Conservation (phyloP, 2,888 invertebrate genomes). For the Meliscaeva auricollis region DNA sequence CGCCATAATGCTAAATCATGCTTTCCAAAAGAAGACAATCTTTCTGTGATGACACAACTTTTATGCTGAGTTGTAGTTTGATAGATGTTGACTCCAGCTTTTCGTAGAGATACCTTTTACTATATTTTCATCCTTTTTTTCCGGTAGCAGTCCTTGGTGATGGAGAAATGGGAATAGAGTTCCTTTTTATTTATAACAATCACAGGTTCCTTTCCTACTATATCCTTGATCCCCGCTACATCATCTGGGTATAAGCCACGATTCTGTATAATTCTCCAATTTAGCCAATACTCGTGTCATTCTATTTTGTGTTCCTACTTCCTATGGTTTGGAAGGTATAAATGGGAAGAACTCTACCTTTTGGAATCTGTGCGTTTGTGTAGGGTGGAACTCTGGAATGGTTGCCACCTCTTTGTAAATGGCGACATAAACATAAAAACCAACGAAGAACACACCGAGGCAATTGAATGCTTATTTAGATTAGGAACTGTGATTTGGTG, state of each 20-base stretch:
- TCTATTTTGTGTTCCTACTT: constrained; percentile 38
- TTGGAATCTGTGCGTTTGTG: constrained; percentile 30
- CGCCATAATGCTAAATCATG: constrained; percentile 71
- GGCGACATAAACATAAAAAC: constrained; percentile 75
- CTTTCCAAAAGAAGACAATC: constrained; percentile 38
- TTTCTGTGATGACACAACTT: constrained; percentile 71
- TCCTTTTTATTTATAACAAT: constrained; percentile 35
- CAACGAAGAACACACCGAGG: constrained; percentile 73
- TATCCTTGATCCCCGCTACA: neutral
- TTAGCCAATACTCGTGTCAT: constrained; percentile 71
- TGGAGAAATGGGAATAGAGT: constrained; percentile 29
- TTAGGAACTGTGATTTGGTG: constrained; percentile 68
- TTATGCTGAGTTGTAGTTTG: constrained; percentile 75
- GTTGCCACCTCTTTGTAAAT: constrained; percentile 75
- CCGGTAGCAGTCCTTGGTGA: constrained; percentile 21
- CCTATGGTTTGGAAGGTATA: neutral
- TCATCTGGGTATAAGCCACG: constrained; percentile 54
- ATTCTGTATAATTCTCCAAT: constrained; percentile 75
- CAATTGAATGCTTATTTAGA: constrained; percentile 76
- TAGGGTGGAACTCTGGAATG: constrained; percentile 41
- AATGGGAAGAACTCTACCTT: constrained; percentile 56
- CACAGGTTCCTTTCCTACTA: neutral
- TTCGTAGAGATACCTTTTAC: constrained; percentile 1
- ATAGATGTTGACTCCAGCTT: constrained; percentile 72
- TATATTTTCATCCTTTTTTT: constrained; percentile 23